Evolutionary conservation across 2,113 vertebrate species (phyloP).

Genomic region (Ochotona princeps): DNA sequence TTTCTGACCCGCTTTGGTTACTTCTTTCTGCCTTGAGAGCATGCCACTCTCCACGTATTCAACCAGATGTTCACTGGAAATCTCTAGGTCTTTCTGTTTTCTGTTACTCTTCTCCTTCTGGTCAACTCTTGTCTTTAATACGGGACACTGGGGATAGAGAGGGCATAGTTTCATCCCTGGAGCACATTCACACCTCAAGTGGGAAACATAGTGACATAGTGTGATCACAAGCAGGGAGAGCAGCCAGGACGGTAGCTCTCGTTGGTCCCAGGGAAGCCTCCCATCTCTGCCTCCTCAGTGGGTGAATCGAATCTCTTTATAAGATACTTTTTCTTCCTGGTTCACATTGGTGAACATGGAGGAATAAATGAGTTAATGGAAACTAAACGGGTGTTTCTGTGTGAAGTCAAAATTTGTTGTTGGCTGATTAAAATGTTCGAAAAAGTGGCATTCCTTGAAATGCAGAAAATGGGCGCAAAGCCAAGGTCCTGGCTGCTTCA

Average conservation of each 20-base stretch:
- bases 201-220: too few species aligned
- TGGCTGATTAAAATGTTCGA: background rate
- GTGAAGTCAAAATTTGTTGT: background rate
- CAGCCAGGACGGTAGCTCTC: too few species aligned
- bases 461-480: background rate
- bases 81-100: background rate
- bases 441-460: background rate
- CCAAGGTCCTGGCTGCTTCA: background rate
- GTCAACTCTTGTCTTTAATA: fast-evolving
- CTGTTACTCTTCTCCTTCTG: background rate
- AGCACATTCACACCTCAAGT: fast-evolving
- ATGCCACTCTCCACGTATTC: background rate
- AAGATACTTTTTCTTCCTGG: background rate
- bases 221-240: background rate
- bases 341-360: background rate
- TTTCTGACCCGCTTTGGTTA: background rate
- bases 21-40: background rate
- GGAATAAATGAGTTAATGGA: background rate
- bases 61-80: background rate
- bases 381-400: background rate
- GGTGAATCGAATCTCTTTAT: background rate
- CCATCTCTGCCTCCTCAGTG: fast-evolving
- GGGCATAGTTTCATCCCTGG: too few species aligned
- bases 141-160: background rate
- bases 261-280: background rate